Conservation (phyloP, 2,888 invertebrate species). For the Chloromyia formosa region DNA sequence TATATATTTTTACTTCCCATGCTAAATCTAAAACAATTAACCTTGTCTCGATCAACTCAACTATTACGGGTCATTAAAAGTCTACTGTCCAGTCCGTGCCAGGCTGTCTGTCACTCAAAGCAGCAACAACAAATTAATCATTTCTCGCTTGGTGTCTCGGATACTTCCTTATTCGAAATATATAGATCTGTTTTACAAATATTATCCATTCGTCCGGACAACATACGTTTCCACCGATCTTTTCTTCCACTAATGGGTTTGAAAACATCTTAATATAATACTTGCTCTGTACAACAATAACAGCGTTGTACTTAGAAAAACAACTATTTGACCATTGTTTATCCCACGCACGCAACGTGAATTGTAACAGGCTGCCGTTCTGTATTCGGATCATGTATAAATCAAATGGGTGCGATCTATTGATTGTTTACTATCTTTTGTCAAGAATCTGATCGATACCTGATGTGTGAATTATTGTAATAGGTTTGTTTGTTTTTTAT, state of each 20-base stretch:
- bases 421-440: background rate
- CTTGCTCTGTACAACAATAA: too few species aligned
- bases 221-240: background rate
- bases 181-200: background rate
- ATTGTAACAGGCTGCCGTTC: too few species aligned
- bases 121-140: background rate
- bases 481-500: background rate
- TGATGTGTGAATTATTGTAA: background rate
- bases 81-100: background rate
- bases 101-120: background rate
- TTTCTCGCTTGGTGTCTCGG: too few species aligned
- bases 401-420: background rate
- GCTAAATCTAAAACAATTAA: background rate
- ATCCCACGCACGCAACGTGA: too few species aligned
- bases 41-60: background rate
- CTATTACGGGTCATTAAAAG: background rate
- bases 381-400: background rate
- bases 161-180: background rate
- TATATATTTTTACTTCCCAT: too few species aligned
- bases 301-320: too few species aligned
- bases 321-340: too few species aligned
- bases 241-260: background rate
- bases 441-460: background rate
- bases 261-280: background rate
- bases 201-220: background rate